Percentiles rank a stretch among this genome's conserved stretches.
phyloP scores from a whole-genome alignment of 2,888 invertebrate genomes.

The Trissoscelio sp. region DNA sequence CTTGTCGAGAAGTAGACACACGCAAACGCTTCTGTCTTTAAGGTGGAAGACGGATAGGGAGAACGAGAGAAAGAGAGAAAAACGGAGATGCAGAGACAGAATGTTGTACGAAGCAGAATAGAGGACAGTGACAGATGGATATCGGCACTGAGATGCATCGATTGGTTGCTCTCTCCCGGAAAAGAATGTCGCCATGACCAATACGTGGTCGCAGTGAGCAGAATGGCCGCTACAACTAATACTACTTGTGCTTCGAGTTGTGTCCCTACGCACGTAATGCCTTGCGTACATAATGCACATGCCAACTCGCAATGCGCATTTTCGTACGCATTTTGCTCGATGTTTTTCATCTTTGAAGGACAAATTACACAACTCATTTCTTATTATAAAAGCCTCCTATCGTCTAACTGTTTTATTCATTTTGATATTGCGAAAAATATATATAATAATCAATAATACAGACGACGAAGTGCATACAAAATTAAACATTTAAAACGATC shows the following conservation, averaged over 20 bases:
- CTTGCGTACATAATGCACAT: slow-evolving; percentile 62
- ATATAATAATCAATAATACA: too few relatives aligned
- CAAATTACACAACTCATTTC: slow-evolving; percentile 66
- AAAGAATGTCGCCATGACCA: slow-evolving; percentile 83
- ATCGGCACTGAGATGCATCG: slow-evolving; percentile 83
- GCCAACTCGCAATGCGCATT: slow-evolving; percentile 56
- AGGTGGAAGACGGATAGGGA: slow-evolving; percentile 67
- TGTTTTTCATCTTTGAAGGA: slow-evolving; percentile 65
- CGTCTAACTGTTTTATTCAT: slow-evolving; percentile 18
- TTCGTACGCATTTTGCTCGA: slow-evolving; percentile 53
- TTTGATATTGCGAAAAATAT: slow-evolving; percentile 14
- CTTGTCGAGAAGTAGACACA: slow-evolving; percentile 66
- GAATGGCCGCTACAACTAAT: slow-evolving; percentile 80
- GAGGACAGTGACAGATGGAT: slow-evolving; percentile 83
- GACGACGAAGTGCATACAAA: too few relatives aligned
- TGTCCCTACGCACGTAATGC: slow-evolving; percentile 62
- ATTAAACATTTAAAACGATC: too few relatives aligned
- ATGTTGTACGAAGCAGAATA: slow-evolving; percentile 67
- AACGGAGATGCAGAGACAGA: slow-evolving; percentile 70
- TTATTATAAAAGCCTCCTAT: slow-evolving; percentile 32
- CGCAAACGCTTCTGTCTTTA: slow-evolving; percentile 68
- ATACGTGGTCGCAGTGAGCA: slow-evolving; percentile 81
- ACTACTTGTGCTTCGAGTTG: slow-evolving; percentile 61
- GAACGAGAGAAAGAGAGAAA: slow-evolving; percentile 65
- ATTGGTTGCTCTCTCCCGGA: slow-evolving; percentile 83